phyloP scores from a whole-genome alignment of 2,797 vertebrate genomes.

The Denticeps clupeoides region DNA sequence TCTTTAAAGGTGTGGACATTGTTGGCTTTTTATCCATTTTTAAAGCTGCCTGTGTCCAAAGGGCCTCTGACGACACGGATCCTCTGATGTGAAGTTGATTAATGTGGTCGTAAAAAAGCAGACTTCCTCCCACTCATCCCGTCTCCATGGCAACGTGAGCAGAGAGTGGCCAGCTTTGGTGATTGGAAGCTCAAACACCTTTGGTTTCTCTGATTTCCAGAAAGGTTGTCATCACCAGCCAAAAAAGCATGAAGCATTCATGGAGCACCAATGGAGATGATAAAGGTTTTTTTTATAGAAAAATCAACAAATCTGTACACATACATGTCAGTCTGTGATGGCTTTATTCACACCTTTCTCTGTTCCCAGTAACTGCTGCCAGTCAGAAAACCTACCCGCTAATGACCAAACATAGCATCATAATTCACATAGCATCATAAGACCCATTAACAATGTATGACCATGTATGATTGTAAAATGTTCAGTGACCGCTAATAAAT shows the following conservation, averaged over 20 bases:
- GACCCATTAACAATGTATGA: too few species aligned
- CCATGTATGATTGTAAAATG: too few species aligned
- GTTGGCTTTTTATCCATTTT: not conserved
- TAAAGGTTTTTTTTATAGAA: too few species aligned
- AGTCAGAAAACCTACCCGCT: too few species aligned
- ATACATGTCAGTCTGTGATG: too few species aligned
- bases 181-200: not conserved
- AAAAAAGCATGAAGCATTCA: not conserved
- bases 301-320: too few species aligned
- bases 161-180: not conserved
- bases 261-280: too few species aligned
- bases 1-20: not conserved
- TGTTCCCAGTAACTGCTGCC: too few species aligned
- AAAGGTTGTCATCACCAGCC: slow-evolving; percentile 1
- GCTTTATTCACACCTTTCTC: too few species aligned
- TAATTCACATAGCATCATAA: too few species aligned
- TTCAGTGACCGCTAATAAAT: too few species aligned
- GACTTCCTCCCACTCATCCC: not conserved
- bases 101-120: not conserved
- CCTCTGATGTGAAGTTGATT: not conserved
- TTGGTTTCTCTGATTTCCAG: not conserved
- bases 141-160: not conserved
- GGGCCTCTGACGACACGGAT: not conserved
- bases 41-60: not conserved
- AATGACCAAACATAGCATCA: too few species aligned